phyloP scores from a whole-genome alignment of 2,797 vertebrate genomes.

The Meda fulgida region DNA sequence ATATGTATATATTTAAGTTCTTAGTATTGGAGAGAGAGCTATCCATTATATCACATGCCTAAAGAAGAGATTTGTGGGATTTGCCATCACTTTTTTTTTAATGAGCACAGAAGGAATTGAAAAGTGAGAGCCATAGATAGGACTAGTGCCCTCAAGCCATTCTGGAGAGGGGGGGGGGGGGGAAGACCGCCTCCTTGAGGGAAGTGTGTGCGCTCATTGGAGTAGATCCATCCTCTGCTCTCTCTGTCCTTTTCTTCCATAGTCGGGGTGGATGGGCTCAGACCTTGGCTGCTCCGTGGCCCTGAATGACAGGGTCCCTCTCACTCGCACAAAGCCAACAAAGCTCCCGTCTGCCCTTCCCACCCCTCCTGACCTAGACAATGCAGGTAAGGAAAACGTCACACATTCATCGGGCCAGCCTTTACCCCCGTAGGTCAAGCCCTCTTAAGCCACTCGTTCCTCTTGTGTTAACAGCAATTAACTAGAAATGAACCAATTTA shows the following conservation, averaged over 20 bases:
- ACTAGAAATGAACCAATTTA: constrained; percentile 68
- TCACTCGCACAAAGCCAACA: constrained; percentile 63
- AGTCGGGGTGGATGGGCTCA: constrained; percentile 53
- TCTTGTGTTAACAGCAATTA: constrained; percentile 69
- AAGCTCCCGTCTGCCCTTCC: constrained; percentile 54
- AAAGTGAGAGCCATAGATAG: constrained; percentile 59
- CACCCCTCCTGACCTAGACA: constrained; percentile 62
- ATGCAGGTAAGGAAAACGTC: constrained; percentile 66
- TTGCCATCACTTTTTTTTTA: constrained; percentile 56
- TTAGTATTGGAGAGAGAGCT: constrained; percentile 21
- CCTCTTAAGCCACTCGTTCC: constrained; percentile 65
- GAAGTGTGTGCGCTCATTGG: constrained; percentile 57
- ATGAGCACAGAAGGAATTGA: constrained; percentile 58
- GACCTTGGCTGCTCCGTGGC: constrained; percentile 57
- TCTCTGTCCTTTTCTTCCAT: constrained; percentile 54
- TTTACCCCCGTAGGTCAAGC: constrained; percentile 65
- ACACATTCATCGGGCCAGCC: constrained; percentile 63
- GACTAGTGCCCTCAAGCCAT: constrained; percentile 60
- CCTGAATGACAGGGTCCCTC: constrained; percentile 57
- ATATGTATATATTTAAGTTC: neutral
- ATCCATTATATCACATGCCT: constrained; percentile 43
- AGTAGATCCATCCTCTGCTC: constrained; percentile 56
- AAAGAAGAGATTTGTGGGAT: constrained; percentile 52
- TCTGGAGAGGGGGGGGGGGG: constrained; percentile 47
- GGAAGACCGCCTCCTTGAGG: constrained; percentile 38